Evolutionary conservation across 2,888 invertebrate genomes (phyloP).

Genomic region (Cheilosia scutellata): DNA sequence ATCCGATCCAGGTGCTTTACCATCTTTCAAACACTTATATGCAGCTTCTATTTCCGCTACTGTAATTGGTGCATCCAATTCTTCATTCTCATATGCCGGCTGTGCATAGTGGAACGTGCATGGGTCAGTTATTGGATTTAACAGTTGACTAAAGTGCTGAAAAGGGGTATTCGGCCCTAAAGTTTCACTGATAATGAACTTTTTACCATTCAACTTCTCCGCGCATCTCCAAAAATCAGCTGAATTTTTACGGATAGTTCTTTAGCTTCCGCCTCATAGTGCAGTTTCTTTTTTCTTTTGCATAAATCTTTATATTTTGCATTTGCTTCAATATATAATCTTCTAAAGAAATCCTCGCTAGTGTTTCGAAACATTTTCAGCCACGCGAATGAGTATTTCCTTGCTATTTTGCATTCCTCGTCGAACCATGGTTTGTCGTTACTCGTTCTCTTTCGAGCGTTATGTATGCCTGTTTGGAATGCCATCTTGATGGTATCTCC

Average conservation of each 20-base stretch:
- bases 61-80: too few relatives aligned
- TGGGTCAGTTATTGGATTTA: background rate
- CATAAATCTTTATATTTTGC: background rate
- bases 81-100: background rate
- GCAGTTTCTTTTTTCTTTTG: background rate
- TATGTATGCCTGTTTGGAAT: too few relatives aligned
- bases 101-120: background rate
- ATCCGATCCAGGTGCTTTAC: too few relatives aligned
- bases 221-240: background rate
- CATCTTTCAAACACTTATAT: too few relatives aligned
- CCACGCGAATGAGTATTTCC: background rate
- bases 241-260: background rate
- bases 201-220: background rate
- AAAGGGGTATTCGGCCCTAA: background rate
- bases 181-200: background rate
- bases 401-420: background rate
- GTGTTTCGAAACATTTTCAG: background rate
- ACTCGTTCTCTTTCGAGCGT: background rate
- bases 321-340: background rate
- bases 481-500: too few relatives aligned
- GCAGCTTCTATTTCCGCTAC: too few relatives aligned
- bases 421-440: slow-evolving; percentile 1
- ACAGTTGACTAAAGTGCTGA: background rate
- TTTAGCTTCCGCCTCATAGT: slow-evolving; percentile 9
- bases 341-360: background rate